A percentile compares a stretch with the other conserved stretches of the same genome.
These are phyloP conservation scores for Pelobates cultripes DNA, from an alignment of 2,797 vertebrate genomes.

Conservation along the genomic window DNA sequence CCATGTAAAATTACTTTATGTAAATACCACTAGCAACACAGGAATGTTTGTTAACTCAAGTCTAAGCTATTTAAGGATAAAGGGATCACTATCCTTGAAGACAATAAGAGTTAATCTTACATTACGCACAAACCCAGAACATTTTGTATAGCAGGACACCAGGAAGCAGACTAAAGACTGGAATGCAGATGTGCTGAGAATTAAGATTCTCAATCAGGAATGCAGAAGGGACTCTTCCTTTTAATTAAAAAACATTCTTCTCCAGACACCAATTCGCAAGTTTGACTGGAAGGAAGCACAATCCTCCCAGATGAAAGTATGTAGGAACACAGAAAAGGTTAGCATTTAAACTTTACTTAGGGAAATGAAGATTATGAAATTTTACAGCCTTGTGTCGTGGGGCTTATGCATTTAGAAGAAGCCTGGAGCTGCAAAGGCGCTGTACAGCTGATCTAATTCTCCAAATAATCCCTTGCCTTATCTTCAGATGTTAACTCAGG, in stretches of 20 bases:
- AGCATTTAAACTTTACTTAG: conserved; percentile 54
- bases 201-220: conserved; percentile 47
- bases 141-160: not conserved
- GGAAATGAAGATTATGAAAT: conserved; percentile 55
- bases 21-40: too few species aligned
- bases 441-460: conserved; percentile 35
- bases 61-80: not conserved
- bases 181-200: conserved; percentile 43
- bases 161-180: conserved; percentile 8
- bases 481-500: conserved; percentile 45
- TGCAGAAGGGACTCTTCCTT: conserved; percentile 34
- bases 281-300: conserved; percentile 16
- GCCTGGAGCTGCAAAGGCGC: conserved; percentile 36
- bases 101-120: not conserved
- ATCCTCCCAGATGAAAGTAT: conserved; percentile 18
- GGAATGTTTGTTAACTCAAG: too few species aligned
- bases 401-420: conserved; percentile 36
- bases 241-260: conserved; percentile 51
- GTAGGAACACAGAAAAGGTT: conserved; percentile 45
- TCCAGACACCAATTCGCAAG: conserved; percentile 32
- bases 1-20: too few species aligned
- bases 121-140: not conserved
- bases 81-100: not conserved
- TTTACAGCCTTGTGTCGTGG: conserved; percentile 46
- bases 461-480: conserved; percentile 50